Evolutionary conservation across 1,140 invertebrate species (phyloP), one percentile per base, ranked within the genome.

Genomic region (Melanaphis sacchari): DNA sequence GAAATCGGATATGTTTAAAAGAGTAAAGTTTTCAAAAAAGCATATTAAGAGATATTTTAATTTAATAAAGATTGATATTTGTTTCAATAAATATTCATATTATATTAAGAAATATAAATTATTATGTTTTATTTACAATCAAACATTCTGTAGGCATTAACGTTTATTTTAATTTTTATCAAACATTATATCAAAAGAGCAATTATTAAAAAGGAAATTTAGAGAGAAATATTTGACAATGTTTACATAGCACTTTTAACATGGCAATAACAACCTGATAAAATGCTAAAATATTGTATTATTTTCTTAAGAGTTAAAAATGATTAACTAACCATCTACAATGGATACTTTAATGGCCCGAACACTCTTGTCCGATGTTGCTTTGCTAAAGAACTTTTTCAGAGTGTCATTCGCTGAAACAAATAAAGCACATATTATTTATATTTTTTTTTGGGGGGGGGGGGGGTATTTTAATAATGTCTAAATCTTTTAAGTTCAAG

Each of bases 331-430:
- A 94, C 93, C 94, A 36, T 94, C 76, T 89, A 93, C 93, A 92
- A 99, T 98, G 31, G 97, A 97, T 94, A 98, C 96, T 96, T 98
- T 98, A 91, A 98, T 95, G 38, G 97, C 95, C 94, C 98, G 96
- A 92, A 98, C 96, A 43, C 54, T 94, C 40, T 93, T 94, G 46
- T 97, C 97, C 95, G 97, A 97, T 94, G 97, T 96, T 94, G 97
- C 98, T 95, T 98, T 98, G 2, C 97, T 96, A 94, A 98, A 98
- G 95, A 97, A 97, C 95, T 97, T 97, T 94, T 97, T 96, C 76
- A 98, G 95, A 92, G 97, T 96, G 94, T 97, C 96, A 96, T 98
- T 98, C 26, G 97, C 98, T 98, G 95, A 94, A 97, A 96, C 93
- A 94, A 94, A 94, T 94, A 94, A 91, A 94, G 81, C 94, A 85